Conservation (phyloP, 1,140 invertebrate species). For the Drosophila obscura region DNA sequence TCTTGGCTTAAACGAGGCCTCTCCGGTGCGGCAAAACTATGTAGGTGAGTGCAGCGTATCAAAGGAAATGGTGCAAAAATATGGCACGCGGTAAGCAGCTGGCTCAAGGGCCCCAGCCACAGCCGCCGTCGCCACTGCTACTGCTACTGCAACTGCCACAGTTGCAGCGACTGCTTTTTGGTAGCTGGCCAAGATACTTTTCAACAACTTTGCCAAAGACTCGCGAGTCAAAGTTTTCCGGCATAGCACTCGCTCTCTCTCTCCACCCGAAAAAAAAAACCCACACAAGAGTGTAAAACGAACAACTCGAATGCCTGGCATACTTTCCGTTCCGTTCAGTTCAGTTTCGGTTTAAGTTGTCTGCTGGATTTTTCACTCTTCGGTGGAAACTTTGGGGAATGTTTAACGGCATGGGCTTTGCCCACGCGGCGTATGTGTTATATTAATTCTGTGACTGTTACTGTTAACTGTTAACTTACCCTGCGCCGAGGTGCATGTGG, state of each 20-base stretch:
- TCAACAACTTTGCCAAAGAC: slow-evolving; percentile 49
- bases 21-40: slow-evolving; percentile 33
- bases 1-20: slow-evolving; percentile 48
- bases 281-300: slow-evolving; percentile 17
- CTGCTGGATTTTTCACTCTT: not conserved
- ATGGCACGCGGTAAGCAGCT: slow-evolving; percentile 77
- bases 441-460: slow-evolving; percentile 9
- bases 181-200: slow-evolving; percentile 57
- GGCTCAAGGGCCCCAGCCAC: slow-evolving; percentile 56
- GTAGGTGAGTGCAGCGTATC: slow-evolving; percentile 76
- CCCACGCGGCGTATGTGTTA: slow-evolving; percentile 54
- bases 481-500: slow-evolving; percentile 88
- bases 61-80: slow-evolving; percentile 82
- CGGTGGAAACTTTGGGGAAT: not conserved
- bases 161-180: slow-evolving; percentile 42
- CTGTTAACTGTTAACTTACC: slow-evolving; percentile 84
- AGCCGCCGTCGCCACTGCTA: not conserved
- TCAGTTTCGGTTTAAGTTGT: slow-evolving; percentile 31
- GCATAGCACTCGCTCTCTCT: slow-evolving; percentile 2
- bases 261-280: not conserved
- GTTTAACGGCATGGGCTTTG: slow-evolving; percentile 22
- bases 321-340: slow-evolving; percentile 20
- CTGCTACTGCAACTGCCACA: slow-evolving; percentile 26
- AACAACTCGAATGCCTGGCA: slow-evolving; percentile 35
- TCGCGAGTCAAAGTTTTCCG: slow-evolving; percentile 51